Evolutionary conservation across 2,888 invertebrate genomes (phyloP).

Genomic region (Synanthedon myopaeformis): DNA sequence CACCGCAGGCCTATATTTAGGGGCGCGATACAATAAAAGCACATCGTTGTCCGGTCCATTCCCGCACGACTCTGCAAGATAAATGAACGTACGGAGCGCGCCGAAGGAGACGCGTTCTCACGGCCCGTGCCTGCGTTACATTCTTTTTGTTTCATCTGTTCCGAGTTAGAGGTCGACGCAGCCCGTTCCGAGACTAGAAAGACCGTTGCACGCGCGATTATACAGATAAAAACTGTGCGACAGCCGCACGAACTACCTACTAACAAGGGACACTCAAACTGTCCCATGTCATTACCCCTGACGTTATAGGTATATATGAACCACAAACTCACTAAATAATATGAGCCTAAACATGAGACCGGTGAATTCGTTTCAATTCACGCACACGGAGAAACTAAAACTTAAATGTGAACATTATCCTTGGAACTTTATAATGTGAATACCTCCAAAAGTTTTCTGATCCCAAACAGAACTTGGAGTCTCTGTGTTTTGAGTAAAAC

Average conservation of each 20-base stretch:
- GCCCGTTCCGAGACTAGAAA: slow-evolving; percentile 44
- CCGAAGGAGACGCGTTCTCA: slow-evolving; percentile 63
- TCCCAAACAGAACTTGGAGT: too few species aligned
- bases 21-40: slow-evolving; percentile 65
- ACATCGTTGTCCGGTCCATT: slow-evolving; percentile 59
- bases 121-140: slow-evolving; percentile 61
- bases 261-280: slow-evolving; percentile 25
- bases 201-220: slow-evolving; percentile 57
- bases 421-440: too few species aligned
- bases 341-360: too few species aligned
- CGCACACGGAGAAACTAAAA: too few species aligned
- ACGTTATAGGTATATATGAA: slow-evolving; percentile 13
- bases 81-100: slow-evolving; percentile 52
- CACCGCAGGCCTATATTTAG: slow-evolving; percentile 62
- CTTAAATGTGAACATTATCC: too few species aligned
- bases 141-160: slow-evolving; percentile 62
- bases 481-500: too few species aligned
- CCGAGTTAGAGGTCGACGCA: slow-evolving; percentile 62
- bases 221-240: slow-evolving; percentile 50
- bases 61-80: slow-evolving; percentile 68
- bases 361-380: too few species aligned
- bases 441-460: too few species aligned
- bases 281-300: slow-evolving; percentile 24
- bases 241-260: slow-evolving; percentile 19
- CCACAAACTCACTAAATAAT: too few species aligned